phyloP scores from a whole-genome alignment of 2,797 vertebrate species.

The Nannoperca australis region DNA sequence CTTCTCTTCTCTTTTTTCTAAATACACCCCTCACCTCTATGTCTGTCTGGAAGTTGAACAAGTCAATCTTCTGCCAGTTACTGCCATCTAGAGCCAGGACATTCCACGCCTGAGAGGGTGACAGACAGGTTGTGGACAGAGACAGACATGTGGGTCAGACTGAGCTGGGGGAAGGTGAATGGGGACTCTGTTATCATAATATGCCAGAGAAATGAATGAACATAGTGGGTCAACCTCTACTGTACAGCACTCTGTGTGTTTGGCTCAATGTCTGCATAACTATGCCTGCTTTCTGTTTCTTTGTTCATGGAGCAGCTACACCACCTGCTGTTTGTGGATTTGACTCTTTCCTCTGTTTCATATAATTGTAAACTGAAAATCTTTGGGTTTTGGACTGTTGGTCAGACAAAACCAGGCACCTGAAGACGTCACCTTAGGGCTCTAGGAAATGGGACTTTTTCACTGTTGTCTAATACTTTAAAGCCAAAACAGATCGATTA shows the following conservation, averaged over 20 bases:
- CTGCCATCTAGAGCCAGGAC: constrained; percentile 96
- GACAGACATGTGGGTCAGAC: constrained; percentile 57
- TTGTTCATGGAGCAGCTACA: neutral
- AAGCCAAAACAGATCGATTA: neutral
- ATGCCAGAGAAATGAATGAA: neutral
- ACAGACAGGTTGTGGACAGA: constrained; percentile 56
- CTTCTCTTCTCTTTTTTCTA: constrained; percentile 9
- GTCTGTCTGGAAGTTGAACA: constrained; percentile 98
- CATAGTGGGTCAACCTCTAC: neutral
- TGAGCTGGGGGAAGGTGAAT: constrained; percentile 24
- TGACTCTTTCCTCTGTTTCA: neutral
- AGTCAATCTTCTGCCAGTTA: constrained; percentile 98
- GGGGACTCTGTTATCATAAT: constrained; percentile 26
- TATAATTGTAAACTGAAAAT: neutral
- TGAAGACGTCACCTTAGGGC: neutral
- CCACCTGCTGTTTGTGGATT: neutral
- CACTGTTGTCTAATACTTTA: neutral
- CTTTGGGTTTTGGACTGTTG: neutral
- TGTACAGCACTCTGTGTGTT: neutral
- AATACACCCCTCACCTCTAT: constrained; percentile 89
- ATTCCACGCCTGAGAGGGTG: constrained; percentile 91
- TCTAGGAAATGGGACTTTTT: neutral
- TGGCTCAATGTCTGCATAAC: constrained; percentile 2
- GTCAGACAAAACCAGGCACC: neutral
- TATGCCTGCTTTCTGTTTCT: constrained; percentile 1